Percentiles rank a stretch among this genome's conserved stretches.
These are phyloP conservation scores for Chaenocephalus aceratus DNA, from an alignment of 2,113 vertebrate species.

Conservation along the genomic window DNA sequence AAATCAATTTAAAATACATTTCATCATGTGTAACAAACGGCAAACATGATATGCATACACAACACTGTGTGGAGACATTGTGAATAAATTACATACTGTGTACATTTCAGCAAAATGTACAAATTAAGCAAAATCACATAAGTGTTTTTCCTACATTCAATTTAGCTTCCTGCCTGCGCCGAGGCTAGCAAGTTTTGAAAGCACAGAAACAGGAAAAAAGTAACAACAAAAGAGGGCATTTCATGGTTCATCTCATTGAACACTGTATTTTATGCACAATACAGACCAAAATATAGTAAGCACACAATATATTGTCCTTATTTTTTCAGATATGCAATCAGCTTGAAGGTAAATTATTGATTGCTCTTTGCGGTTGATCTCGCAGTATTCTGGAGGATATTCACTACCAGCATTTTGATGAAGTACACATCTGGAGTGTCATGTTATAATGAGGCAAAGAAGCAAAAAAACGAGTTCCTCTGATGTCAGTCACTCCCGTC, in stretches of 20 bases:
- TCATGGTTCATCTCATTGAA: conserved; percentile 40
- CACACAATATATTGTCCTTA: conserved; percentile 58
- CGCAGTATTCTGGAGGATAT: conserved; percentile 52
- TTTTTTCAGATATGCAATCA: conserved; percentile 59
- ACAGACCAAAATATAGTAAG: conserved; percentile 66
- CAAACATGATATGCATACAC: conserved; percentile 50
- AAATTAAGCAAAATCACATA: conserved; percentile 50
- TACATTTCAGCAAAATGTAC: conserved; percentile 58
- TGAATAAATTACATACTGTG: conserved; percentile 49
- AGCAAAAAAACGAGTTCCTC: conserved; percentile 53
- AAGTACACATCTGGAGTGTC: conserved; percentile 47
- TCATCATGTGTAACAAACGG: conserved; percentile 32
- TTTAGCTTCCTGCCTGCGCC: conserved; percentile 40
- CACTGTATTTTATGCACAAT: conserved; percentile 64
- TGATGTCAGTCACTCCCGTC: conserved; percentile 41
- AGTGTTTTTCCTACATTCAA: conserved; percentile 66
- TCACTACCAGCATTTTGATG: conserved; percentile 58
- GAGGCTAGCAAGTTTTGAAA: conserved; percentile 42
- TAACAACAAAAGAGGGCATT: conserved; percentile 55
- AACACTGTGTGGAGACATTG: conserved; percentile 24
- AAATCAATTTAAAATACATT: conserved; percentile 43
- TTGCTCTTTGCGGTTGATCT: conserved; percentile 52
- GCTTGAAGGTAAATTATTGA: conserved; percentile 31
- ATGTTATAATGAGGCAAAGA: conserved; percentile 62
- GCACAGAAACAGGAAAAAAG: conserved; percentile 62